Evolutionary conservation across 2,888 invertebrate species (phyloP).

Genomic region (Eristalinus sepulchralis): DNA sequence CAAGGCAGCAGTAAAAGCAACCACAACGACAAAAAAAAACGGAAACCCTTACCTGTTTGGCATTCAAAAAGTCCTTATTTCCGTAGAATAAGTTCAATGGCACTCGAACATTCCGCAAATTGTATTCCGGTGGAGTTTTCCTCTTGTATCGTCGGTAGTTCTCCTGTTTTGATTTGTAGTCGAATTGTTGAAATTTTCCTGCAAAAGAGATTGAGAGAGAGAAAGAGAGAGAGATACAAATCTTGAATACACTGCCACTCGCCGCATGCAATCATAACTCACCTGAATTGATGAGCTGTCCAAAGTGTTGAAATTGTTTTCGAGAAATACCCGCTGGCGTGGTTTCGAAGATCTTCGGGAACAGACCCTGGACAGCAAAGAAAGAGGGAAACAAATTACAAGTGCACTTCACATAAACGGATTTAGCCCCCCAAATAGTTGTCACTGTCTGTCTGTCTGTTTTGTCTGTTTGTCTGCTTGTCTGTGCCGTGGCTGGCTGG

Average conservation of each 20-base stretch:
- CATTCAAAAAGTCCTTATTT: slow-evolving; percentile 75
- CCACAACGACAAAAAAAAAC: too few relatives aligned
- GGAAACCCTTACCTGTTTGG: slow-evolving; percentile 72
- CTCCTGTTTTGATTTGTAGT: slow-evolving; percentile 75
- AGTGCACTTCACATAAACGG: not conserved
- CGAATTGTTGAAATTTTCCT: slow-evolving; percentile 78
- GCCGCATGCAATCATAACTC: slow-evolving; percentile 59
- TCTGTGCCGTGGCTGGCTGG: too few relatives aligned
- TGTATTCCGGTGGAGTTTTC: slow-evolving; percentile 76
- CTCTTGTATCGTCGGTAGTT: slow-evolving; percentile 76
- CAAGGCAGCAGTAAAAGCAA: too few relatives aligned
- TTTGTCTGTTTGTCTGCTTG: too few relatives aligned
- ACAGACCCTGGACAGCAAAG: slow-evolving; percentile 73
- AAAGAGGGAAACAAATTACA: slow-evolving; percentile 15
- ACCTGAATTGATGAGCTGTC: slow-evolving; percentile 79
- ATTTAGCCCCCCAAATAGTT: not conserved
- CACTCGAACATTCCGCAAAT: slow-evolving; percentile 76
- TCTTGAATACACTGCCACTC: not conserved
- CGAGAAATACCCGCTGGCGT: slow-evolving; percentile 78
- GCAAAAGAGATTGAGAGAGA: slow-evolving; percentile 5
- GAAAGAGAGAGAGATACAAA: not conserved
- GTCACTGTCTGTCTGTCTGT: not conserved
- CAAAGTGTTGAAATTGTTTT: slow-evolving; percentile 78
- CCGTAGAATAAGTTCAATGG: slow-evolving; percentile 77
- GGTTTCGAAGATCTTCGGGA: slow-evolving; percentile 77